phyloP scores from a whole-genome alignment of 92 coral and sea anemone species.

The Paramuricea clavata region DNA sequence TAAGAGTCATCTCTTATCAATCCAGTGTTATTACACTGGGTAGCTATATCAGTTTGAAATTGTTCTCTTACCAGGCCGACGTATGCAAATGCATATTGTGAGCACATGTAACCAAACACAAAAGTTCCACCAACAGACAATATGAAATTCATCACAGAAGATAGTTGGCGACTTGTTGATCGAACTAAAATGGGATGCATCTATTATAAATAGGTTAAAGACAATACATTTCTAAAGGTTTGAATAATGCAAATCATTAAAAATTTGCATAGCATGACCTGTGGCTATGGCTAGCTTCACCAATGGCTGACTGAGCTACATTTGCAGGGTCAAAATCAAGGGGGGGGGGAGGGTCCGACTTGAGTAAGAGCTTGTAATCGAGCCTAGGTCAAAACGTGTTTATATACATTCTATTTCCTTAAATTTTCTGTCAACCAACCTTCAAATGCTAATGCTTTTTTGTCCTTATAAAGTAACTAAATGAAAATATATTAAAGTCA shows the following conservation, averaged over 20 bases:
- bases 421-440: no score
- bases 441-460: conserved; percentile 32
- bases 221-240: no score
- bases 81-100: conserved; percentile 86
- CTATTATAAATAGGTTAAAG: no score
- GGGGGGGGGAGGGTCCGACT: no score
- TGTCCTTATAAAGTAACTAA: neutral
- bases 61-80: conserved; percentile 76
- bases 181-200: conserved; percentile 79
- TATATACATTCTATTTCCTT: no score
- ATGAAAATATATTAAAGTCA: neutral
- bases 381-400: no score
- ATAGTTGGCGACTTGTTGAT: conserved; percentile 82
- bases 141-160: conserved; percentile 80
- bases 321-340: no score
- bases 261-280: no score
- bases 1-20: neutral
- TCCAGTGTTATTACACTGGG: neutral
- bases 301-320: no score
- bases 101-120: conserved; percentile 86
- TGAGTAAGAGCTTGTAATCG: no score
- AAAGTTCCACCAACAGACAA: conserved; percentile 84
- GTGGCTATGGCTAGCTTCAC: no score
- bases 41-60: neutral
- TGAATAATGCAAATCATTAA: no score